Conservation (phyloP, 1,140 invertebrate genomes). For the Microplitis demolitor region DNA sequence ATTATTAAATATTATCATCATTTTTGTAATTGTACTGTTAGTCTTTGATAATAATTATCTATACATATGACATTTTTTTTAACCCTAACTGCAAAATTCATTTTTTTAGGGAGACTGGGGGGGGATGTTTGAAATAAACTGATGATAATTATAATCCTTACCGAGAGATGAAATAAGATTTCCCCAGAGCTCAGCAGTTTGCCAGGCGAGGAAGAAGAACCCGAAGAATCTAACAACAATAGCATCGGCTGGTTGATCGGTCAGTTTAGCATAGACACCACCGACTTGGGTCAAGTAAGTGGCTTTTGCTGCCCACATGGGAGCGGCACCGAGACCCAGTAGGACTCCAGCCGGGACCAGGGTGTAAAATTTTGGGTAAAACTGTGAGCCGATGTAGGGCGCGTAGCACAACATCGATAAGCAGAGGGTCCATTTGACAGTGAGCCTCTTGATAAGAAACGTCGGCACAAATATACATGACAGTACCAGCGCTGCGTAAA, state of each 20-base stretch:
- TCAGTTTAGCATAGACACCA: slow-evolving; percentile 85
- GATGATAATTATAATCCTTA: slow-evolving; percentile 54
- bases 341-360: slow-evolving; percentile 89
- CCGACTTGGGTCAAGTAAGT: slow-evolving; percentile 93
- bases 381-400: slow-evolving; percentile 91
- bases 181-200: slow-evolving; percentile 93
- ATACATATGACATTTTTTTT: too few species aligned
- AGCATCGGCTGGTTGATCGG: slow-evolving; percentile 84
- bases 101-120: too few species aligned
- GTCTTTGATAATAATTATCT: too few species aligned
- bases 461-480: slow-evolving; percentile 94
- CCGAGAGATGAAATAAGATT: slow-evolving; percentile 94
- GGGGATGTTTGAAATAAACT: neutral
- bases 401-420: slow-evolving; percentile 90
- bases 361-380: slow-evolving; percentile 87
- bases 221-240: slow-evolving; percentile 96
- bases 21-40: too few species aligned
- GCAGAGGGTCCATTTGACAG: slow-evolving; percentile 94
- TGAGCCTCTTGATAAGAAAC: slow-evolving; percentile 84
- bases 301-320: slow-evolving; percentile 96
- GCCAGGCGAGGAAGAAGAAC: slow-evolving; percentile 97
- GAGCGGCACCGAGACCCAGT: slow-evolving; percentile 89
- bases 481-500: slow-evolving; percentile 87
- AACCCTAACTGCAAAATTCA: too few species aligned
- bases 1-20: neutral